These are phyloP conservation scores for Diacarnus erythraeanus DNA, from an alignment of 37 sponge, comb jelly and placozoan species.

Conservation along the genomic window DNA sequence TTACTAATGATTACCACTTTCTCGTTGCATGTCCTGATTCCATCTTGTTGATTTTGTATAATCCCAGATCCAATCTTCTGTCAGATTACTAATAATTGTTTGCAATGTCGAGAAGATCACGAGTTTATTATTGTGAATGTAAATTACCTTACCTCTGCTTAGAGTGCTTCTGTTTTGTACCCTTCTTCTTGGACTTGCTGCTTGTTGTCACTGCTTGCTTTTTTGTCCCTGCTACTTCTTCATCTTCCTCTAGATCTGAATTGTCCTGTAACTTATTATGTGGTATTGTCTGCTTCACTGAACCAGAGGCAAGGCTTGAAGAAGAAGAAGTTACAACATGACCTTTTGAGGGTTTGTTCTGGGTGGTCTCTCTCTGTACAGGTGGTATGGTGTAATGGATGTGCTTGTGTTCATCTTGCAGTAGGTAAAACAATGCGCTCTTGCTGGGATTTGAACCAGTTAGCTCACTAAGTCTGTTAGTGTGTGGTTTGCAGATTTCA, in stretches of 20 bases:
- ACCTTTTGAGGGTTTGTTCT: background rate
- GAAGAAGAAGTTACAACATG: background rate
- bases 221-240: conserved; percentile 1
- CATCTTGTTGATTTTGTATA: conserved; percentile 44
- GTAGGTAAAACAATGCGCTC: background rate
- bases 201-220: background rate
- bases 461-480: background rate
- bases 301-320: background rate
- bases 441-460: background rate
- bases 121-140: too few species aligned
- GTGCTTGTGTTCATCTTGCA: background rate
- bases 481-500: background rate
- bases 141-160: background rate
- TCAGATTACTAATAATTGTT: too few species aligned
- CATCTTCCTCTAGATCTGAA: conserved; percentile 56
- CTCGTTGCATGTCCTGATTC: conserved; percentile 84
- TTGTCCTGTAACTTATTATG: background rate
- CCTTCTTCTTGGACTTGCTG: background rate
- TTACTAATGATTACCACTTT: conserved; percentile 61
- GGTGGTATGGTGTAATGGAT: background rate
- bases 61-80: conserved; percentile 80
- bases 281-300: conserved; percentile 19
- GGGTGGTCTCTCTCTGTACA: background rate
- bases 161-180: background rate
- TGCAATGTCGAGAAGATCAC: too few species aligned